These are phyloP conservation scores for Lepidocyrtinus sp. DNA, from an alignment of 2,888 invertebrate species.

Conservation along the genomic window DNA sequence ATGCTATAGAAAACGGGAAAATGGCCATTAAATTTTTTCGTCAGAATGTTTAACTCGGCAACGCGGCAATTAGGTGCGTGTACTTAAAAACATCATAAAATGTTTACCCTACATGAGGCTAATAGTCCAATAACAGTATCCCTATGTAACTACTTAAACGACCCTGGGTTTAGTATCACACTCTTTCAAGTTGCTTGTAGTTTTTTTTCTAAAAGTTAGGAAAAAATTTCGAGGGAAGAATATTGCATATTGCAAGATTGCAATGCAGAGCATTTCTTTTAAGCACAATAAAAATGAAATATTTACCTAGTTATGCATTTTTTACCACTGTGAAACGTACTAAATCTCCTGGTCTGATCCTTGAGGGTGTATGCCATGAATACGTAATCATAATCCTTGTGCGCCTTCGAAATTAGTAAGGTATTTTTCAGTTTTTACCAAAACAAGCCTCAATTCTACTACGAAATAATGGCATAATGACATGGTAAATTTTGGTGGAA, in stretches of 20 bases:
- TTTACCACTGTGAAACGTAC: not conserved
- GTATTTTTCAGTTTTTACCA: conserved; percentile 11
- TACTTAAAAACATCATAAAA: not conserved
- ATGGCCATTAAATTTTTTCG: not conserved
- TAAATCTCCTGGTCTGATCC: conserved; percentile 18
- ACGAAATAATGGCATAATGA: conserved; percentile 32
- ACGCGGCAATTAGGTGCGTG: not conserved
- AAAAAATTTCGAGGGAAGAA: not conserved
- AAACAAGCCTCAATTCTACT: conserved; percentile 16
- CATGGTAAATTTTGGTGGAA: conserved; percentile 45
- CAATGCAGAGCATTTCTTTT: not conserved
- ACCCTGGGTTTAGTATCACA: not conserved
- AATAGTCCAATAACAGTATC: not conserved
- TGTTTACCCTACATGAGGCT: not conserved
- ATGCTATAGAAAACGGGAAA: conserved; percentile 15
- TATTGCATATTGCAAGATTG: not conserved
- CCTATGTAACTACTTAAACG: not conserved
- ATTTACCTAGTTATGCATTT: not conserved
- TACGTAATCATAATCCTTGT: not conserved
- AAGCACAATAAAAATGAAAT: not conserved
- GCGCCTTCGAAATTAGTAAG: not conserved
- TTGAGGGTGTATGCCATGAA: conserved; percentile 15
- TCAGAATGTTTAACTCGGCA: not conserved
- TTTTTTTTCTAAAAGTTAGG: too few species aligned
- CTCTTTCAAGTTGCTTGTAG: not conserved